phyloP scores from a whole-genome alignment of 2,113 vertebrate species.

The Brienomyrus longianalis region DNA sequence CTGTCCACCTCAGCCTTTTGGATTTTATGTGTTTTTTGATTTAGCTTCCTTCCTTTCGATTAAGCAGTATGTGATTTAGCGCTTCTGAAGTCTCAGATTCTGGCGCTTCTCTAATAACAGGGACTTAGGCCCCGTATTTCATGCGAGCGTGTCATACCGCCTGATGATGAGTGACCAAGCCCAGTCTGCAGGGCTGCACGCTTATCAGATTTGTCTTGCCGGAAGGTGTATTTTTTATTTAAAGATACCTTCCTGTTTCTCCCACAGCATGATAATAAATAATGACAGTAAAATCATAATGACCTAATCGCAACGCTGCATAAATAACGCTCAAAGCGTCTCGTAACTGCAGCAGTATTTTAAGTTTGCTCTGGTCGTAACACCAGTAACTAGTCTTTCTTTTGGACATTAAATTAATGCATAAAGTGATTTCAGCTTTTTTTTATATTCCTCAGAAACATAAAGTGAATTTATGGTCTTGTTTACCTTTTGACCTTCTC shows the following conservation, averaged over 20 bases:
- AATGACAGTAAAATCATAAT: conserved; percentile 35
- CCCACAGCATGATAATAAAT: conserved; percentile 43
- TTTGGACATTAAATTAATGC: conserved; percentile 40
- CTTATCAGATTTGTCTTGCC: conserved; percentile 30
- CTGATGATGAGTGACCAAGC: not conserved
- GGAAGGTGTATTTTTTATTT: conserved; percentile 23
- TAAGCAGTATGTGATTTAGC: not conserved
- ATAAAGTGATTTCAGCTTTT: conserved; percentile 23
- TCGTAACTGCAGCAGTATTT: conserved; percentile 38
- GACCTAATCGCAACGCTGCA: not conserved
- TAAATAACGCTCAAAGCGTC: conserved; percentile 41
- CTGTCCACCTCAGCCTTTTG: conserved; percentile 23
- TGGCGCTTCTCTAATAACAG: conserved; percentile 4
- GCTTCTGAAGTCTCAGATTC: not conserved
- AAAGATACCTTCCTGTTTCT: conserved; percentile 25
- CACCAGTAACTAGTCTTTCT: conserved; percentile 31
- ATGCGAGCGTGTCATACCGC: not conserved
- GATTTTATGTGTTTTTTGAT: not conserved
- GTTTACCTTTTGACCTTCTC: conserved; percentile 14
- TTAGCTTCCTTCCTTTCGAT: not conserved
- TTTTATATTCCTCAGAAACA: conserved; percentile 14
- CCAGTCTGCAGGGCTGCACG: not conserved
- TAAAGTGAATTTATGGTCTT: conserved; percentile 28
- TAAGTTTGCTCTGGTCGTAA: conserved; percentile 35
- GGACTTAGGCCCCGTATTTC: not conserved